Percentiles rank a stretch among this genome's conserved stretches.
Evolutionary conservation across 2,888 invertebrate genomes (phyloP).

Genomic region (Drosophila recens): DNA sequence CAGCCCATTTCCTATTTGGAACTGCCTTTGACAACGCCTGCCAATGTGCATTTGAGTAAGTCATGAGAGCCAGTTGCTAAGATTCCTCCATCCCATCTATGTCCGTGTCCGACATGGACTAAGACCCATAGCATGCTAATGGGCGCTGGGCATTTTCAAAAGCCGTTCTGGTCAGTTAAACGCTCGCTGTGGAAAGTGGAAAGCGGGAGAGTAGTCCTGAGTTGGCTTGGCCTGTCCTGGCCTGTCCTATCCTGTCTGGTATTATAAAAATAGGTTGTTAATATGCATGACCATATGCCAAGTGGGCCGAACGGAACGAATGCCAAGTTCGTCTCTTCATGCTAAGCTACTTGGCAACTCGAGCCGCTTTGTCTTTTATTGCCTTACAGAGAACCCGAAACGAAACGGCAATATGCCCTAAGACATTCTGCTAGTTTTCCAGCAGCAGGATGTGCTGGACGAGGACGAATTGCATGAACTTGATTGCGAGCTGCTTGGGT

Average conservation of each 20-base stretch:
- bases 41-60: conserved; percentile 73
- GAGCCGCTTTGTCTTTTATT: conserved; percentile 57
- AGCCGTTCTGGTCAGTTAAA: conserved; percentile 66
- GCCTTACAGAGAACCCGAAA: conserved; percentile 25
- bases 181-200: conserved; percentile 7
- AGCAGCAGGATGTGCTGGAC: not conserved
- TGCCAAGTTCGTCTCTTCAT: conserved; percentile 49
- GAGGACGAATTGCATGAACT: conserved; percentile 29
- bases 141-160: conserved; percentile 56
- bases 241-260: conserved; percentile 38
- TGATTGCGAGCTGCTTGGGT: conserved; percentile 44
- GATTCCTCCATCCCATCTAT: conserved; percentile 27
- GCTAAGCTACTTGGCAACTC: conserved; percentile 59
- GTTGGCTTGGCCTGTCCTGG: not conserved
- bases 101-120: not conserved
- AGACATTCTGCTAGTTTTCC: conserved; percentile 58
- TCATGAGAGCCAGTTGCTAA: conserved; percentile 60
- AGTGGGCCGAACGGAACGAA: conserved; percentile 56
- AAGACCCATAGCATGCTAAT: conserved; percentile 42
- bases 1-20: conserved; percentile 62
- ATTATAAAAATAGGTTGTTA: conserved; percentile 82
- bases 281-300: conserved; percentile 83
- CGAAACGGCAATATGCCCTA: conserved; percentile 42
- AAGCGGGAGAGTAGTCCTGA: not conserved
- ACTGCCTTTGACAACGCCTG: conserved; percentile 60